Percentiles rank a stretch among this genome's conserved stretches.
These are phyloP conservation scores for Drosophila yakuba DNA, from an alignment of 1,140 invertebrate genomes.

Conservation along the genomic window DNA sequence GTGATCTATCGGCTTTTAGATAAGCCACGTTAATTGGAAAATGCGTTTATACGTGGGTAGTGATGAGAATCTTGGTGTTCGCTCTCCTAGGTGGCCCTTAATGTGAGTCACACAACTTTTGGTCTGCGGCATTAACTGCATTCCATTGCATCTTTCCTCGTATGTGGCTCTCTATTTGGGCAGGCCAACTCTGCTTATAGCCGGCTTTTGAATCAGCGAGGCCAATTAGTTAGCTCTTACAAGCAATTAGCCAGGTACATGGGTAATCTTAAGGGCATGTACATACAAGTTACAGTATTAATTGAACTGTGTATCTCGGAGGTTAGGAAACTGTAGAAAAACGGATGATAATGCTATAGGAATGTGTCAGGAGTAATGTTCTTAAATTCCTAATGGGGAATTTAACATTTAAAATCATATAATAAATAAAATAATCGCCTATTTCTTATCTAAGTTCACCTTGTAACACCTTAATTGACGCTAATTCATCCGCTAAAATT, in stretches of 20 bases:
- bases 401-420: too few species aligned
- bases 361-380: slow-evolving; percentile 10
- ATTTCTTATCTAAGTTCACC: slow-evolving; percentile 21
- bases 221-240: slow-evolving; percentile 40
- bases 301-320: slow-evolving; percentile 28
- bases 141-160: slow-evolving; percentile 41
- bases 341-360: background rate
- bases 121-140: slow-evolving; percentile 29
- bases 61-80: slow-evolving; percentile 14
- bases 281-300: slow-evolving; percentile 44
- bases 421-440: background rate
- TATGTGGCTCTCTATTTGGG: slow-evolving; percentile 30
- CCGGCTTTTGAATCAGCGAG: slow-evolving; percentile 17
- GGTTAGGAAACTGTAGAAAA: slow-evolving; percentile 26
- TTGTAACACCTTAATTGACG: slow-evolving; percentile 78
- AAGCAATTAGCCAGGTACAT: slow-evolving; percentile 44
- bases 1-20: slow-evolving; percentile 73
- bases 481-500: slow-evolving; percentile 57
- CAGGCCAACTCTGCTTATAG: slow-evolving; percentile 29
- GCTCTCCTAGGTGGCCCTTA: slow-evolving; percentile 43
- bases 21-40: slow-evolving; percentile 72
- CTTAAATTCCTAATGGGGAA: background rate
- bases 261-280: slow-evolving; percentile 37
- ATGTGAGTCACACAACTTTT: slow-evolving; percentile 27
- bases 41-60: slow-evolving; percentile 29